Conservation (phyloP, 2,888 invertebrate genomes). For the Netelia virgata region DNA sequence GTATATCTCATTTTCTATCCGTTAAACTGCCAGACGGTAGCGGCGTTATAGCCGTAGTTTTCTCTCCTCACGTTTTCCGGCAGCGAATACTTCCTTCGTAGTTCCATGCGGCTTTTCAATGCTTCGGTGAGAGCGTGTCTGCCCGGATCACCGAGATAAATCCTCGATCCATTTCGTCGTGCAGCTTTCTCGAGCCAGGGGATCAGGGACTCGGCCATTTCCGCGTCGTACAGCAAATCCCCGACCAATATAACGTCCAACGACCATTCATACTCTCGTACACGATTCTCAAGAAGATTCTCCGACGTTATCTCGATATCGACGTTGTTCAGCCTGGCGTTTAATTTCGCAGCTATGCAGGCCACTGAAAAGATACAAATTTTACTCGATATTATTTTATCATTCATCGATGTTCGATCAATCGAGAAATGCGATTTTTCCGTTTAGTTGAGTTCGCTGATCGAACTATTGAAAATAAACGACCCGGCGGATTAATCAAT, state of each 20-base stretch:
- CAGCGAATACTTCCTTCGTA: constrained; percentile 84
- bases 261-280: constrained; percentile 66
- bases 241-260: constrained; percentile 89
- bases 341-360: constrained; percentile 85
- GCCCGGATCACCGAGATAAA: constrained; percentile 88
- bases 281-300: constrained; percentile 85
- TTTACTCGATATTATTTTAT: no score
- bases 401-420: no score
- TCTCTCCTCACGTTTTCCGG: constrained; percentile 85
- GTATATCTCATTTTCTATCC: background rate
- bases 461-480: no score
- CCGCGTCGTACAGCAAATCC: constrained; percentile 90
- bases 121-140: constrained; percentile 86
- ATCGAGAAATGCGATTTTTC: no score
- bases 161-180: constrained; percentile 76
- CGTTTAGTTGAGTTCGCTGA: no score
- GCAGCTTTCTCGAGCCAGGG: constrained; percentile 85
- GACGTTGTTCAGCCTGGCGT: constrained; percentile 86
- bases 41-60: constrained; percentile 86
- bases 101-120: constrained; percentile 82
- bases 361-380: constrained; percentile 85
- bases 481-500: background rate
- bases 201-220: constrained; percentile 86
- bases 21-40: constrained; percentile 85
- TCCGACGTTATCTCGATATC: constrained; percentile 82